Evolutionary conservation across 2,113 vertebrate species (phyloP).

Genomic region (Bos indicus): DNA sequence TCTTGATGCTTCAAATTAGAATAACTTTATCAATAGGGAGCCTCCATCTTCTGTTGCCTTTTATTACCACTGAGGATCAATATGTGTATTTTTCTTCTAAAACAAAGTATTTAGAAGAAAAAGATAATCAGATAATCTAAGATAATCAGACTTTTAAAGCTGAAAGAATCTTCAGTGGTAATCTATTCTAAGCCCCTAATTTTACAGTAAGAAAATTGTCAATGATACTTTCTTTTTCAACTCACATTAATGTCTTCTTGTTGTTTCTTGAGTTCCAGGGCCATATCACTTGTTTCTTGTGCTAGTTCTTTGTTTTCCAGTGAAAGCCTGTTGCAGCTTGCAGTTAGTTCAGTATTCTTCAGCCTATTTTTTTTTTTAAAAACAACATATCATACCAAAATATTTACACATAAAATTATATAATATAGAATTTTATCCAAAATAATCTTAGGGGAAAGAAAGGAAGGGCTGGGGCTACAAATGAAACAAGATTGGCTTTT

Average conservation of each 20-base stretch:
- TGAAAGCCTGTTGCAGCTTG: constrained; percentile 78
- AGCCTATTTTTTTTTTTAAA: constrained; percentile 73
- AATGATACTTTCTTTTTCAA: constrained; percentile 50
- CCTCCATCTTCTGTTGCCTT: neutral
- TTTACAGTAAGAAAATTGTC: constrained; percentile 15
- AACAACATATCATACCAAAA: constrained; percentile 55
- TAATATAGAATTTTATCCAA: constrained; percentile 25
- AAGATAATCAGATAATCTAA: neutral
- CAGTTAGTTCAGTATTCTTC: constrained; percentile 80
- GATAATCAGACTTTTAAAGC: constrained; percentile 10
- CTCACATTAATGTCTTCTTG: constrained; percentile 83
- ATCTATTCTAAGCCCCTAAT: constrained; percentile 6
- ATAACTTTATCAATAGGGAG: neutral
- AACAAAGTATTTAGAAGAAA: constrained; percentile 26
- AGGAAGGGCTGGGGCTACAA: neutral
- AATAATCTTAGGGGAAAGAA: constrained; percentile 19
- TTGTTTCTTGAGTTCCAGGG: constrained; percentile 76
- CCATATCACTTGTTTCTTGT: constrained; percentile 74
- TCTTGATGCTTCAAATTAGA: constrained; percentile 32
- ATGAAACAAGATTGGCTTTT: neutral
- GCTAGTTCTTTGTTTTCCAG: constrained; percentile 82
- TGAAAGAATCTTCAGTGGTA: neutral
- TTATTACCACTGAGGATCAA: constrained; percentile 13
- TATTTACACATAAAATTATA: constrained; percentile 27
- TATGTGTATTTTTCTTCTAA: constrained; percentile 5